A percentile compares a stretch with the other conserved stretches of the same genome.
phyloP scores from a whole-genome alignment of 2,797 vertebrate species.

The Fundulus diaphanus region DNA sequence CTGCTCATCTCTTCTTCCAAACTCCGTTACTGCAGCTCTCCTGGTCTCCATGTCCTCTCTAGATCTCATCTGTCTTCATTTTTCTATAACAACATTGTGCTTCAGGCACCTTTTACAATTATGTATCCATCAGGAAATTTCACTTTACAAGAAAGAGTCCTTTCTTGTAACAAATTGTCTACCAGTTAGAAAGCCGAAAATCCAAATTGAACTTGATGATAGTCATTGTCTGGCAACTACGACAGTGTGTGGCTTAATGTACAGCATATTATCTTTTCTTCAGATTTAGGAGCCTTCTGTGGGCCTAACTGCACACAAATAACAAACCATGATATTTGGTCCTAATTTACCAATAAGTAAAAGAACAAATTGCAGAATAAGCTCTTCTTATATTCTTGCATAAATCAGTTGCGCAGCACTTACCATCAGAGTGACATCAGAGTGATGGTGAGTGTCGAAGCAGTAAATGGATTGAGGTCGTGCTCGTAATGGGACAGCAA shows the following conservation, averaged over 20 bases:
- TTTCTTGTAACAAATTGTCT: conserved; percentile 39
- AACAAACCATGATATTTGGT: conserved; percentile 18
- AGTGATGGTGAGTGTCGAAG: conserved; percentile 42
- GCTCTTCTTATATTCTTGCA: conserved; percentile 33
- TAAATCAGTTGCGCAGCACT: conserved; percentile 46
- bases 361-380: conserved; percentile 23
- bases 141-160: conserved; percentile 52
- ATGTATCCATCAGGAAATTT: conserved; percentile 62
- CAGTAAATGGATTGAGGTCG: conserved; percentile 68
- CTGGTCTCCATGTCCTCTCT: conserved; percentile 29
- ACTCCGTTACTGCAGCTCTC: conserved; percentile 25
- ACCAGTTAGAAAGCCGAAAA: conserved; percentile 50
- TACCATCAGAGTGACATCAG: conserved; percentile 31
- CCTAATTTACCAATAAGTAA: conserved; percentile 31
- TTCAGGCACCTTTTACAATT: conserved; percentile 68
- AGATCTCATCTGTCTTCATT: conserved; percentile 69
- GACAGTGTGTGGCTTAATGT: conserved; percentile 11
- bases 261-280: conserved; percentile 23
- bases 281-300: conserved; percentile 37
- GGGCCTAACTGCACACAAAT: conserved; percentile 13
- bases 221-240: conserved; percentile 35
- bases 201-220: conserved; percentile 60
- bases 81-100: conserved; percentile 59
- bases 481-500: conserved; percentile 58
- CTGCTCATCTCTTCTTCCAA: conserved; percentile 19